Conservation (phyloP, 1,140 invertebrate species). For the Achroia grisella region DNA sequence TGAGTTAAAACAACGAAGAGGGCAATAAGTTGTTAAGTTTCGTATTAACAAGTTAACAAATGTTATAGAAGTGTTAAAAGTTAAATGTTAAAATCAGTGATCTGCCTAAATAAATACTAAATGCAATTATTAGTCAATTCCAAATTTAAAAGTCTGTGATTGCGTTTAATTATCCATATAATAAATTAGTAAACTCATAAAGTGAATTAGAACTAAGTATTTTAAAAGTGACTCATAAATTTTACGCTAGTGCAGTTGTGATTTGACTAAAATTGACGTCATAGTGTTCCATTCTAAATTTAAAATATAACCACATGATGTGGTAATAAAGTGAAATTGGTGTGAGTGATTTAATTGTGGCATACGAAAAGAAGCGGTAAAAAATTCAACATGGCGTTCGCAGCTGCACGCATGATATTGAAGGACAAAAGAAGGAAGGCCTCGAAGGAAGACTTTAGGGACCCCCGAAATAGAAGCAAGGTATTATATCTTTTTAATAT, state of each 20-base stretch:
- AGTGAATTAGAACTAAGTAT: not conserved
- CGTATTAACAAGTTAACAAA: not conserved
- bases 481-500: conserved; percentile 63
- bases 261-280: too few species aligned
- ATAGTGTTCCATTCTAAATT: conserved; percentile 1
- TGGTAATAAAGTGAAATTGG: not conserved
- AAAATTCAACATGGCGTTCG: conserved; percentile 81
- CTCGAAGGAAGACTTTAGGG: conserved; percentile 83
- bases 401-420: conserved; percentile 86
- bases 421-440: conserved; percentile 86
- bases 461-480: conserved; percentile 84
- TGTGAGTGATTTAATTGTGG: conserved; percentile 18
- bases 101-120: conserved; percentile 17
- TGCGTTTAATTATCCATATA: conserved; percentile 4
- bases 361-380: conserved; percentile 14
- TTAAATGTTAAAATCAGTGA: conserved; percentile 7
- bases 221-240: conserved; percentile 7
- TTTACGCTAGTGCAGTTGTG: too few species aligned
- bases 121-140: conserved; percentile 38
- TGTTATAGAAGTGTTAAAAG: conserved; percentile 9
- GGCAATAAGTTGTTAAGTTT: conserved; percentile 40
- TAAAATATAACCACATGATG: conserved; percentile 8
- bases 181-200: conserved; percentile 4
- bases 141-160: conserved; percentile 31
- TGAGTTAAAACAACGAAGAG: conserved; percentile 22